Evolutionary conservation across 2,888 invertebrate species (phyloP).

Genomic region (Brachynemurus nebulosus): DNA sequence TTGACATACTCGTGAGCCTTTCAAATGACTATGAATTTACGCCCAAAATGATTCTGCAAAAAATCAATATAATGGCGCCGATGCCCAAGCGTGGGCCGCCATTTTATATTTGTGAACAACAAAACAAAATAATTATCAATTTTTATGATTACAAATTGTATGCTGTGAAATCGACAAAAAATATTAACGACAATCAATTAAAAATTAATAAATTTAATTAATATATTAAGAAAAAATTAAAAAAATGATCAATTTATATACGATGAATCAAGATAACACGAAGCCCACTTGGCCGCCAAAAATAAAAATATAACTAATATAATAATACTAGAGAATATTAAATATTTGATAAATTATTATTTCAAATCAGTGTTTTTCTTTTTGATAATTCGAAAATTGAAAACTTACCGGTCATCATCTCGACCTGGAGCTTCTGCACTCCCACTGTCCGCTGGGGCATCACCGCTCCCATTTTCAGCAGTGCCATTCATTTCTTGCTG

Average conservation of each 20-base stretch:
- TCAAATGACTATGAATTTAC: neutral
- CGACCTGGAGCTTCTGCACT: constrained; percentile 62
- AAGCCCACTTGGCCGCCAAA: constrained; percentile 7
- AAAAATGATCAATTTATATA: neutral
- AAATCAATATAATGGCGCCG: constrained; percentile 21
- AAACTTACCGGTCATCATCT: constrained; percentile 64
- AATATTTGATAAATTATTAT: neutral
- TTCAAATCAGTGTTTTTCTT: neutral
- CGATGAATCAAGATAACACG: constrained; percentile 5
- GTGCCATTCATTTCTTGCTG: constrained; percentile 41
- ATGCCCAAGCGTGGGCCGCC: constrained; percentile 19
- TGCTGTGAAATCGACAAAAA: constrained; percentile 5
- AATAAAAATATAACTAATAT: neutral
- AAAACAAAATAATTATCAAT: neutral
- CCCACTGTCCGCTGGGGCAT: constrained; percentile 51
- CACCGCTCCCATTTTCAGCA: constrained; percentile 50
- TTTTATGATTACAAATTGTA: neutral
- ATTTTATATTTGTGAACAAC: constrained; percentile 11
- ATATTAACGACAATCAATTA: neutral
- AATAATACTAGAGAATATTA: neutral
- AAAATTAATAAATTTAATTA: neutral
- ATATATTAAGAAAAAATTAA: neutral
- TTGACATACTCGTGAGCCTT: neutral
- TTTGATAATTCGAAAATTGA: constrained; percentile 11
- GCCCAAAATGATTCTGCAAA: constrained; percentile 12